Base-by-base conservation (phyloP, 2,113 vertebrate genomes). In the Agapornis roseicollis region DNA sequence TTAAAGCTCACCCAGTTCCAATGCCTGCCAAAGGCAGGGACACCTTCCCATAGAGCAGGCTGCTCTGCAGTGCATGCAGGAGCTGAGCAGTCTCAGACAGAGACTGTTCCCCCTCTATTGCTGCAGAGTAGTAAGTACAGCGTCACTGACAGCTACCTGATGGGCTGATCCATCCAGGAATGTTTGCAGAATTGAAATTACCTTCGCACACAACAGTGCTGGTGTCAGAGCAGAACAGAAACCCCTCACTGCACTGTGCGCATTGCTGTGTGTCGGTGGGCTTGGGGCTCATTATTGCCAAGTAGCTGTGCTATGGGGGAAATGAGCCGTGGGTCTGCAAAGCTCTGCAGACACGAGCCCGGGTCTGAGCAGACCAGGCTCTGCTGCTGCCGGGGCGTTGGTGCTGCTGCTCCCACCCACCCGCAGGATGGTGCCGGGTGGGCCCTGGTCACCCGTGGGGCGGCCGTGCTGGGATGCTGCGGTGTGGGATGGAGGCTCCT, bases 161-260 rank as follows among this genome's bases (percentile, higher is more conserved):
- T 4, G 17, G 58, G 27, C 33, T 29, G 9, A 11, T 37, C 42
- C 3, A 20, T 29, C 79, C 1, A 3, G 61, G 13, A 11, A 25
- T 8, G 56, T n/a, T 31, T 42, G 44, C n/a, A 49, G 63, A 25
- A 65, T 3, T 33, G 56, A 29, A n/a, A n/a, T 17, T 6, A 11
- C 5, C 10, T 3, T 7, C 37, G 7, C 58, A 4, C 7, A 6
- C 60, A 19, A 1, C 24, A 7, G 27, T 2, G 63, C 69, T 49
- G 69, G 3, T 17, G 1, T 5, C 2, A 7, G 3, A 20, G 11
- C 3, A 37, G 7, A 8, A 8, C 2, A 19, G 63, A n/a, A 55
- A 20, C 2, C 13, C 23, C 55, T 17, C 18, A 6, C 23, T 13
- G 3, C 7, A 2, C 3, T 10, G 8, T 1, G 7, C 20, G 24